phyloP scores from a whole-genome alignment of 2,113 vertebrate genomes.

The human (Homo sapiens) region GRCh38 chr7:22209001-22209500 shows the following conservation, averaged over 20 bases:
- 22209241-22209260: background rate
- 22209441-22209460: background rate
- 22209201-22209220: conserved; percentile 46
- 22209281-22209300: background rate
- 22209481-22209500: background rate
- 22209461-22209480: background rate
- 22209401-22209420: background rate
- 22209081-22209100: conserved; percentile 55
- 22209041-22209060: conserved; percentile 57
- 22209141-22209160: conserved; percentile 39
- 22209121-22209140: conserved; percentile 59
- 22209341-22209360: background rate
- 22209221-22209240: conserved; percentile 47
- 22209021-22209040: conserved; percentile 32
- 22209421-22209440: background rate
- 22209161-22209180: conserved; percentile 36
- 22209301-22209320: background rate
- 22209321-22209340: background rate
- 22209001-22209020: conserved; percentile 61
- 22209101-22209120: conserved; percentile 55
- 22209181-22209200: conserved; percentile 46
- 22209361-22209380: background rate
- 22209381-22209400: background rate
- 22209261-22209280: background rate
- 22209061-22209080: conserved; percentile 55